Conservation (phyloP, 2,797 vertebrate genomes). For the Epinephelus coioides region DNA sequence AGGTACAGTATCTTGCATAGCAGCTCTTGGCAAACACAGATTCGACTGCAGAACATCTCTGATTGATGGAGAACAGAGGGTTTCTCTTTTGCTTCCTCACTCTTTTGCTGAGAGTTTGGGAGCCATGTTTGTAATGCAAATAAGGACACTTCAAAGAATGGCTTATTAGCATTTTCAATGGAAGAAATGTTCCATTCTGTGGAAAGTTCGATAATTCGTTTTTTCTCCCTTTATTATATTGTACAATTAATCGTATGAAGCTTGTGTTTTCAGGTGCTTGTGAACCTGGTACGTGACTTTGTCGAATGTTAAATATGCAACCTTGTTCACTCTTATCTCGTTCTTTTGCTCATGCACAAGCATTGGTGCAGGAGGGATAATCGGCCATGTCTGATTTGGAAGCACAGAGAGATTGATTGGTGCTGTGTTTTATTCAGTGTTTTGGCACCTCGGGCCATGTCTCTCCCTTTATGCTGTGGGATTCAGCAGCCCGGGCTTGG, state of each 20-base stretch:
- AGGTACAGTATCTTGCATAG: slow-evolving; percentile 23
- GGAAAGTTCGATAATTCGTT: slow-evolving; percentile 80
- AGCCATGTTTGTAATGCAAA: slow-evolving; percentile 93
- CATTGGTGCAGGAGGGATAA: slow-evolving; percentile 61
- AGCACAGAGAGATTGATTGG: slow-evolving; percentile 74
- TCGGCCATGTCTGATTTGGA: slow-evolving; percentile 71
- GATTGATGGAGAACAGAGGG: slow-evolving; percentile 83
- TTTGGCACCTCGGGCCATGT: slow-evolving; percentile 70
- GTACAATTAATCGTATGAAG: slow-evolving; percentile 30
- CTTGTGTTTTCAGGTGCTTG: slow-evolving; percentile 21
- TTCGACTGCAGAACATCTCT: slow-evolving; percentile 56
- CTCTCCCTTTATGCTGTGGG: slow-evolving; percentile 56
- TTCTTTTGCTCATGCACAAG: slow-evolving; percentile 45
- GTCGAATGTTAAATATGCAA: slow-evolving; percentile 57
- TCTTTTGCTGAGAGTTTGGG: slow-evolving; percentile 77
- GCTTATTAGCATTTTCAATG: slow-evolving; percentile 91
- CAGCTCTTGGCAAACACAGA: slow-evolving; percentile 46
- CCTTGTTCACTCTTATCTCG: slow-evolving; percentile 71
- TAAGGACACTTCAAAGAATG: slow-evolving; percentile 89
- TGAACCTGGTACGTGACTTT: slow-evolving; percentile 51
- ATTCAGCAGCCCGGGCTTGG: slow-evolving; percentile 52
- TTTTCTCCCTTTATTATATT: slow-evolving; percentile 30
- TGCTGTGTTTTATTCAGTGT: slow-evolving; percentile 73
- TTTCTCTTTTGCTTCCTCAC: slow-evolving; percentile 62
- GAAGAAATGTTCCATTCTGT: slow-evolving; percentile 83